Evolutionary conservation across 1,140 invertebrate genomes (phyloP).

Genomic region (Achatina immaculata): DNA sequence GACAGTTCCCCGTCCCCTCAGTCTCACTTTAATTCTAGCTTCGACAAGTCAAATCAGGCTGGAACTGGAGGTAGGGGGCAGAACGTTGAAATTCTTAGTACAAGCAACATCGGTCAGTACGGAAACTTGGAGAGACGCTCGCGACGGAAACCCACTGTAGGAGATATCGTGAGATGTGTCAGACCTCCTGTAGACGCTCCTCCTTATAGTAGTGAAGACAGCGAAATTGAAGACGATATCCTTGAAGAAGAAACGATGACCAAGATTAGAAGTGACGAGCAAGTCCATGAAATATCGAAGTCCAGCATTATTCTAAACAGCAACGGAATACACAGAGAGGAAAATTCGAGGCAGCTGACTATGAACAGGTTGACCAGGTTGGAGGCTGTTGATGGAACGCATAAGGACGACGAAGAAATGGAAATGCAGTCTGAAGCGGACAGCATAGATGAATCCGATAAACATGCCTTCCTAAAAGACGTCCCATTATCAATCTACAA

Average conservation of each 20-base stretch:
- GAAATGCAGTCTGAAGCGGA: conserved; percentile 28
- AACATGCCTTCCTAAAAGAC: conserved; percentile 27
- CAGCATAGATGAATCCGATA: neutral
- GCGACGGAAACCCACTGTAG: conserved; percentile 62
- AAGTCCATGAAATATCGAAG: conserved; percentile 54
- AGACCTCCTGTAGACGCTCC: conserved; percentile 48
- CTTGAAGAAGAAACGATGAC: conserved; percentile 45
- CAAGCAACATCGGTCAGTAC: conserved; percentile 16
- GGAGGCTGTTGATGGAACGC: conserved; percentile 36
- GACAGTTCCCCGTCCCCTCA: conserved; percentile 38
- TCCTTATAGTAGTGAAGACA: conserved; percentile 55
- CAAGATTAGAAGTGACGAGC: conserved; percentile 31
- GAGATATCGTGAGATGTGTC: conserved; percentile 60
- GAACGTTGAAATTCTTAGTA: neutral
- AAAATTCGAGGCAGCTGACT: neutral
- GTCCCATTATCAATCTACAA: conserved; percentile 29
- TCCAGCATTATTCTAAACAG: conserved; percentile 3
- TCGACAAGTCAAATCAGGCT: conserved; percentile 8
- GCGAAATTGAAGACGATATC: conserved; percentile 51
- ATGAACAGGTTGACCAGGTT: neutral
- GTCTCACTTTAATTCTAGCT: conserved; percentile 26
- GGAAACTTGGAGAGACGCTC: conserved; percentile 49
- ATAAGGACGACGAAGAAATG: conserved; percentile 39
- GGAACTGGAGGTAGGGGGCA: neutral
- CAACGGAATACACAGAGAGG: neutral